These are phyloP conservation scores for Spilarctia lutea DNA, from an alignment of 2,888 invertebrate genomes.

Conservation along the genomic window DNA sequence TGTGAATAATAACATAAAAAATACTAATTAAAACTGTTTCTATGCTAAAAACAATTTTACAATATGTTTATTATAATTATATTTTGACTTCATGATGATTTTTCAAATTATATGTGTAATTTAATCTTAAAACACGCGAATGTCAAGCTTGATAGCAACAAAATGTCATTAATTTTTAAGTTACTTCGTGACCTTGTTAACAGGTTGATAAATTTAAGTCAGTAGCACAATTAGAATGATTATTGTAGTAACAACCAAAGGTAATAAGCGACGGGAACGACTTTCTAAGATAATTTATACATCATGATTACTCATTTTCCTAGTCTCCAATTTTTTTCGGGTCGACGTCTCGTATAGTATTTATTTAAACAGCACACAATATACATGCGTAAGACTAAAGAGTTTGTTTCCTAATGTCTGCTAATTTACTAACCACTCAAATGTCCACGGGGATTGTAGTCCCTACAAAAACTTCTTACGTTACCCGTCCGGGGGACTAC, in stretches of 20 bases:
- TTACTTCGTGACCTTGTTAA: not conserved
- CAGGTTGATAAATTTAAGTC: not conserved
- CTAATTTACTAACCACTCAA: too few species aligned
- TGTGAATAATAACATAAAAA: too few species aligned
- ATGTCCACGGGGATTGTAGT: too few species aligned
- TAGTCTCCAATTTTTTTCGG: not conserved
- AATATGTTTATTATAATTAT: not conserved
- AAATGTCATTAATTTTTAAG: not conserved
- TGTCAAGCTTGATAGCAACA: not conserved
- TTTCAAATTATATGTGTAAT: not conserved
- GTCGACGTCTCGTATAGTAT: not conserved
- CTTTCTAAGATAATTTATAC: not conserved
- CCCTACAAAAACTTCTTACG: too few species aligned
- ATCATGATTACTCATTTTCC: not conserved
- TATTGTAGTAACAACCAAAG: not conserved
- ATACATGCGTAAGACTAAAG: not conserved
- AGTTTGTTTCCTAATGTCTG: too few species aligned
- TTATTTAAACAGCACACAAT: not conserved
- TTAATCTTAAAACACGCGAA: not conserved
- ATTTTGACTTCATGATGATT: not conserved
- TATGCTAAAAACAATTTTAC: not conserved
- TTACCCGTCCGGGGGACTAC: too few species aligned
- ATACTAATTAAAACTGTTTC: too few species aligned
- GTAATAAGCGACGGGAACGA: not conserved
- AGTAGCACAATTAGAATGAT: not conserved